Evolutionary conservation across 1,140 invertebrate species (phyloP).

Genomic region (Neelides sp.): DNA sequence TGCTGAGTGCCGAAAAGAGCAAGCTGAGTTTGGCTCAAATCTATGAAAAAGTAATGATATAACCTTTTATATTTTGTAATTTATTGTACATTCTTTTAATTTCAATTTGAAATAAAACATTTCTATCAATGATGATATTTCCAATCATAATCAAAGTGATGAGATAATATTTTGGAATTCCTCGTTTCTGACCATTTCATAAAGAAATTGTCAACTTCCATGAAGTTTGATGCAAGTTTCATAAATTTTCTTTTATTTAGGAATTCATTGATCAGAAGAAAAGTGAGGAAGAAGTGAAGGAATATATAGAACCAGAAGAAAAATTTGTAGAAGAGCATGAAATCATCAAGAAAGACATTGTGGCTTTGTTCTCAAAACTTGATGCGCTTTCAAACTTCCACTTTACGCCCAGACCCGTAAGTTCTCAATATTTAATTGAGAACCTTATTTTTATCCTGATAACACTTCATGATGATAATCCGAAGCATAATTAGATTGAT

Average conservation of each 20-base stretch:
- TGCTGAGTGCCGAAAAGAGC: slow-evolving; percentile 89
- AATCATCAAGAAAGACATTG: slow-evolving; percentile 62
- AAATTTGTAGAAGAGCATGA: slow-evolving; percentile 55
- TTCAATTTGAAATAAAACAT: neutral
- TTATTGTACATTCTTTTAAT: neutral
- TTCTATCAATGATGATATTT: slow-evolving; percentile 15
- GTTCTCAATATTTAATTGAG: slow-evolving; percentile 23
- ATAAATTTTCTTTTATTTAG: slow-evolving; percentile 10
- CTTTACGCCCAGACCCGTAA: slow-evolving; percentile 75
- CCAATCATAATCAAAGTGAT: slow-evolving; percentile 17
- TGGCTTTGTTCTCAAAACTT: slow-evolving; percentile 67
- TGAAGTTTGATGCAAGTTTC: neutral
- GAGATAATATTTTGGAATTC: slow-evolving; percentile 19
- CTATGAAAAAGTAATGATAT: slow-evolving; percentile 61
- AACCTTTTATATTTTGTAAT: too few species aligned
- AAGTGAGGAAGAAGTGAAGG: slow-evolving; percentile 10
- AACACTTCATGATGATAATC: slow-evolving; percentile 2
- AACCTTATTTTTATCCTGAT: slow-evolving; percentile 8
- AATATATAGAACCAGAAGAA: slow-evolving; percentile 33
- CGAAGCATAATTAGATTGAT: neutral
- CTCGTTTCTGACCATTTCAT: slow-evolving; percentile 16
- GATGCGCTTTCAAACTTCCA: slow-evolving; percentile 89
- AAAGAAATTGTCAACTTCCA: too few species aligned
- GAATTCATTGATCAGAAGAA: slow-evolving; percentile 24
- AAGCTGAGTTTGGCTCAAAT: slow-evolving; percentile 87